phyloP scores from a whole-genome alignment of 1,140 invertebrate genomes.

The Coenobita brevimanus region DNA sequence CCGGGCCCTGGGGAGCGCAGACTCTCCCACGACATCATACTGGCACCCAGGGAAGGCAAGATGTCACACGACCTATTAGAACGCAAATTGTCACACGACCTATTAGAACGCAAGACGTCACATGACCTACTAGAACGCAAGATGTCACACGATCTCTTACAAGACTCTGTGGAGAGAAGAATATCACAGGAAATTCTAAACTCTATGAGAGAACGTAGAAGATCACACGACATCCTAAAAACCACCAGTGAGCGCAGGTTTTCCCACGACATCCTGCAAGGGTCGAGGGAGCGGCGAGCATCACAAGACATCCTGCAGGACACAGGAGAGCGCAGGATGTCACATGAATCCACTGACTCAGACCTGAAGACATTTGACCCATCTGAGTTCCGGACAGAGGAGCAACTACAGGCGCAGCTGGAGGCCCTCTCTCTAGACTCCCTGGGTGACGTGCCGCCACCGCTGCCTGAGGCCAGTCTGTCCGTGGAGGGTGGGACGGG shows the following conservation, averaged over 20 bases:
- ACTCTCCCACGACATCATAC: too few species aligned
- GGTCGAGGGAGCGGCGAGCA: too few species aligned
- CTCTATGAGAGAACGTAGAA: too few species aligned
- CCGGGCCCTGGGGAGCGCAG: not conserved
- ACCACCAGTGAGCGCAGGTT: too few species aligned
- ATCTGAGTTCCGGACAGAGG: constrained; percentile 55
- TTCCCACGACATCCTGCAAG: too few species aligned
- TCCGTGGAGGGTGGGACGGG: not conserved
- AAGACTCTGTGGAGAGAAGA: too few species aligned
- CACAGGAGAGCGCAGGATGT: constrained; percentile 57
- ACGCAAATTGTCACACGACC: not conserved
- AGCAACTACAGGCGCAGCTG: constrained; percentile 56
- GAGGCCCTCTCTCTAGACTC: constrained; percentile 54
- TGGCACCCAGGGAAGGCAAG: not conserved
- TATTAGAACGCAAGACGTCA: too few species aligned
- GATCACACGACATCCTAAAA: too few species aligned
- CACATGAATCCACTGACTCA: constrained; percentile 60
- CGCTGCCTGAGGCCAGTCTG: not conserved
- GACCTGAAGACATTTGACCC: constrained; percentile 61
- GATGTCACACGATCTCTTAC: too few species aligned
- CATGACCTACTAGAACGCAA: too few species aligned
- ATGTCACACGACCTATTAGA: not conserved
- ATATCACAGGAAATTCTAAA: too few species aligned
- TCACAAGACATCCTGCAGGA: not conserved
- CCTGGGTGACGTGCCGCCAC: constrained; percentile 29